Evolutionary conservation across 1,140 invertebrate species (phyloP).

Genomic region (Brachionus calyciflorus): DNA sequence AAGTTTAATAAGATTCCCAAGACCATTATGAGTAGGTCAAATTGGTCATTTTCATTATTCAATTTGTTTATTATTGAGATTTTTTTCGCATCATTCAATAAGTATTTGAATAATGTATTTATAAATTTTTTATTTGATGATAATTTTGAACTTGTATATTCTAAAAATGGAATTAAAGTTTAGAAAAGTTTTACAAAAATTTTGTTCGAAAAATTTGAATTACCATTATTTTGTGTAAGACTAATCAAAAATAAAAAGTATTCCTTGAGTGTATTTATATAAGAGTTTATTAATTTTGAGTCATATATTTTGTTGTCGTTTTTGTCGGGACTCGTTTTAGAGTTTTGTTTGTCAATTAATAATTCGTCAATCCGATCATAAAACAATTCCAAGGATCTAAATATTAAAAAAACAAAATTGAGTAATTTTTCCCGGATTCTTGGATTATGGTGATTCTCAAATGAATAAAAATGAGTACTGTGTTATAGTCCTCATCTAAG

Average conservation of each 20-base stretch:
- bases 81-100: neutral
- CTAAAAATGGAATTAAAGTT: too few relatives aligned
- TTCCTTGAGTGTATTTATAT: neutral
- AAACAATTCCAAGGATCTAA: slow-evolving; percentile 11
- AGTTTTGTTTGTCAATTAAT: neutral
- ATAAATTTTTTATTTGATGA: neutral
- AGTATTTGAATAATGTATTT: neutral
- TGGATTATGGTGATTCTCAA: too few relatives aligned
- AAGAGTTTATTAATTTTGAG: neutral
- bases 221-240: slow-evolving; percentile 37
- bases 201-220: neutral
- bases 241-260: slow-evolving; percentile 20
- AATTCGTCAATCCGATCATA: neutral
- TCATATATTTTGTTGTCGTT: neutral
- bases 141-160: neutral
- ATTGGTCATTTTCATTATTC: slow-evolving; percentile 4
- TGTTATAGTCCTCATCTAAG: too few relatives aligned
- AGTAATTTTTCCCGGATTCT: too few relatives aligned
- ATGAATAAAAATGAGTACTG: too few relatives aligned
- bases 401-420: neutral
- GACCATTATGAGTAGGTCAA: slow-evolving; percentile 33
- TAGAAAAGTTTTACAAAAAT: too few relatives aligned
- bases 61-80: neutral
- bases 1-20: slow-evolving; percentile 34
- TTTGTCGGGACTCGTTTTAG: neutral